Percentiles rank a stretch among this genome's conserved stretches.
Conservation (phyloP, 2,113 vertebrate genomes). For the Lagopus muta region DNA sequence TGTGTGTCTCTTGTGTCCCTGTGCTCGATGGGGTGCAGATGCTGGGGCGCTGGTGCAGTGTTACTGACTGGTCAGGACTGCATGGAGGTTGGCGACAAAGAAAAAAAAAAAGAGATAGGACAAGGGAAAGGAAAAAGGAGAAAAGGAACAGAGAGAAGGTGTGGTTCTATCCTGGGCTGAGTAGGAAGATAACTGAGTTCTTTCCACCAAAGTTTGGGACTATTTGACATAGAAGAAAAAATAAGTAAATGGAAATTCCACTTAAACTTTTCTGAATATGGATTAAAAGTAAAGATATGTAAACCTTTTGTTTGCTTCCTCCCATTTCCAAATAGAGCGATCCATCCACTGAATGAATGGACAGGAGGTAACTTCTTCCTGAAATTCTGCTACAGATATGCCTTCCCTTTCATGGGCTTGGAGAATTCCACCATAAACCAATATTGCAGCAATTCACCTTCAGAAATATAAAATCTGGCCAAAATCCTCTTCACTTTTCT, state of each 20-base stretch:
- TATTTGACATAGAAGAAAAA: background rate
- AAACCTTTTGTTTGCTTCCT: background rate
- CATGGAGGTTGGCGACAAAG: too few species aligned
- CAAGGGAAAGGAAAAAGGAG: background rate
- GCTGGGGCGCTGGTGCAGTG: too few species aligned
- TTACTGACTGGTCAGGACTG: too few species aligned
- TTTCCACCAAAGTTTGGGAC: background rate
- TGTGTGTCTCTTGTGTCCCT: too few species aligned
- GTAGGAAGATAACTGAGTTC: background rate
- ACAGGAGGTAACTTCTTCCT: background rate
- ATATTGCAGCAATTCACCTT: background rate
- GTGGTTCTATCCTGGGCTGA: fast-evolving
- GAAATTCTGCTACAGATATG: background rate
- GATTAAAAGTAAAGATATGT: background rate
- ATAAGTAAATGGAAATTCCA: background rate
- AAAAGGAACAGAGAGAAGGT: fast-evolving
- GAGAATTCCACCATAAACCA: background rate
- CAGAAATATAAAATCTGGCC: background rate
- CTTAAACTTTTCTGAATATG: background rate
- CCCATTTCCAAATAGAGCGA: background rate
- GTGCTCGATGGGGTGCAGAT: too few species aligned
- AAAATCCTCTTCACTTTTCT: background rate
- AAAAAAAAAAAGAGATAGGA: background rate
- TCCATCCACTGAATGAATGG: background rate
- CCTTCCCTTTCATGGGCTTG: background rate